A percentile compares a stretch with the other conserved stretches of the same genome.
Conservation (phyloP, 2,797 vertebrate genomes). For the Acrossocheilus fasciatus region DNA sequence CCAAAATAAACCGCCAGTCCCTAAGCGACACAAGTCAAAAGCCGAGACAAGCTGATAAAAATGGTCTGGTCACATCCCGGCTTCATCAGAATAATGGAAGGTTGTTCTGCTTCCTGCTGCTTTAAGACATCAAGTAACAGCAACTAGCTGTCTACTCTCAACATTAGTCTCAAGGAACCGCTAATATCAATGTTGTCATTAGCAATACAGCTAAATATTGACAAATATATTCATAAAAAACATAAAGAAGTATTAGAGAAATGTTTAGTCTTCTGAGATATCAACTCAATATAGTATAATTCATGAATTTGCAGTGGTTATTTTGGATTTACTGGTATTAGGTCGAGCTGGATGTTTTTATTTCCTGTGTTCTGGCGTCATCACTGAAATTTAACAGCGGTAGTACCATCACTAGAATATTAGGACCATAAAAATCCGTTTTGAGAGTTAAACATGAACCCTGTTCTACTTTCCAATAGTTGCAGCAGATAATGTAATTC, state of each 20-base stretch:
- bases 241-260: background rate
- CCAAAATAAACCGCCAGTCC: constrained; percentile 28
- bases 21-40: constrained; percentile 28
- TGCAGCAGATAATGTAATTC: constrained; percentile 13
- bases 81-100: constrained; percentile 12
- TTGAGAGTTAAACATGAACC: constrained; percentile 12
- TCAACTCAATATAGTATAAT: background rate
- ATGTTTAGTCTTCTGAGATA: background rate
- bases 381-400: background rate
- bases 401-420: constrained; percentile 22
- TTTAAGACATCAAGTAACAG: background rate
- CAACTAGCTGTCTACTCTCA: background rate
- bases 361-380: background rate
- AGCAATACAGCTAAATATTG: background rate
- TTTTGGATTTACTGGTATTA: background rate
- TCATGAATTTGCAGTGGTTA: background rate
- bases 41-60: constrained; percentile 16
- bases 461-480: constrained; percentile 10
- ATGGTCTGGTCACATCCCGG: background rate
- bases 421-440: background rate
- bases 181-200: background rate
- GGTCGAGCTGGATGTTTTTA: background rate
- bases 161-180: background rate
- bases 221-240: background rate
- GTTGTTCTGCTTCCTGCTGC: background rate